Base-by-base conservation (phyloP, 2,888 invertebrate species). In the Octodonta nipae region DNA sequence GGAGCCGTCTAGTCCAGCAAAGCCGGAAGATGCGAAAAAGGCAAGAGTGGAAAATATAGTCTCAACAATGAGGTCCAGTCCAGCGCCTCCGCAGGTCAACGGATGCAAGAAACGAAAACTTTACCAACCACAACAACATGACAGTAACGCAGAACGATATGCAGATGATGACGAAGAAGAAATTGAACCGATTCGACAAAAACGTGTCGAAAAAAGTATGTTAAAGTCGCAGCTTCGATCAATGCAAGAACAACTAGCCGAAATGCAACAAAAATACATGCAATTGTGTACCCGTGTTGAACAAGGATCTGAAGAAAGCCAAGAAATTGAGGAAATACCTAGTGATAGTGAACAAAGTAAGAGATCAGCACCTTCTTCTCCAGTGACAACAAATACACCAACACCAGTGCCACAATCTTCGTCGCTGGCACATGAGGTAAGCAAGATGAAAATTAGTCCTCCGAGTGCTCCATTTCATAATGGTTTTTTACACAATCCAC, bases 61-160 rank as follows among this genome's bases (percentile, higher is more conserved):
- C 50, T 88, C 86, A 46, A 84, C 83, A 44, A 92, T 92, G 85
- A 75, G 88, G 42, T 79, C 84, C 43, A 85, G 85, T 56, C 86
- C 86, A 22, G 82, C 78, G 40, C 79, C 80, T 13, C 71, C 75
- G 1, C 78, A 80, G 59, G 83, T 85, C 46, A 89, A 89, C 64
- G 89, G 91, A 29, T 91, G 89, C 64, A 91, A 91, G 62, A 95
- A 95, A 63, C 75, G 93, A 28, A 95, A 95, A 63, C 70, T 92
- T 15, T 92, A 92, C 58, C 89, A 91, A 54, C 93, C 93, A 7
- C 89, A 91, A 61, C 92, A 92, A 55, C 88, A 91, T 61, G 83
- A 83, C 54, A 76, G 75, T 32, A 63, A 73, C 30, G 71, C 72
- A 34, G 69, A 70, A 37, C 51, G 62, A 42, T 78, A 77, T 46